Base-by-base conservation (phyloP, 2,113 vertebrate genomes). In the Falco punctatus region DNA sequence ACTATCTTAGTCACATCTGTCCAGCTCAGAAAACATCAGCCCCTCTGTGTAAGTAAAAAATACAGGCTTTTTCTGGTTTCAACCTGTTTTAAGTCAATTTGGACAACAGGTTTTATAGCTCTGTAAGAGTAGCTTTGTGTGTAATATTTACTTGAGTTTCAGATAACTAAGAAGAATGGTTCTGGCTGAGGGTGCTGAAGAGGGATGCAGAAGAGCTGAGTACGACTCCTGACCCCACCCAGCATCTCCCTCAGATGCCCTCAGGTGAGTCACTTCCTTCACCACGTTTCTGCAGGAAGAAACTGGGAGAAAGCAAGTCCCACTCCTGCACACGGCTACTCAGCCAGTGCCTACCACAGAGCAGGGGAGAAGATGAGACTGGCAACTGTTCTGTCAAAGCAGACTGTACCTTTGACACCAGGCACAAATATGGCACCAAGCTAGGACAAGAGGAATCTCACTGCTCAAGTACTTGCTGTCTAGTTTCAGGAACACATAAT, bases 61-160 rank as follows among this genome's bases (percentile, higher is more conserved):
- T 27, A 86, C 95, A 85, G 79, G 91, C 32, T 94, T 94, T 90
- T 96, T 92, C 96, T 96, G 91, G 96, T 92, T 96, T 94, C 74
- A 96, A 74, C 96, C 87, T 92, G 96, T 90, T 95, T 88, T 90
- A 74, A 90, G 91, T 92, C 94, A 90, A 66, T 96, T 92, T 91
- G 87, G 93, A 96, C 92, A 94, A 77, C 78, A 94, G 16, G 90
- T 94, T 96, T 95, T 96, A 94, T 96, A 94, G 91, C 84, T 94
- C 89, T 96, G 51, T 75, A 82, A 75, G 91, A 90, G 81, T 46
- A 95, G 62, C 18, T 96, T 77, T 85, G 46, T 55, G 79, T 94
- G 94, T 92, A 97, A 94, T 95, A 94, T 96, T 97, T 97, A 94
- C 91, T 59, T 66, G 92, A 85, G 78, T 82, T 96, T 75, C 86